Evolutionary conservation across 2,797 vertebrate genomes (phyloP), one percentile per base, ranked within the genome.

Genomic region (Chanos chanos): DNA sequence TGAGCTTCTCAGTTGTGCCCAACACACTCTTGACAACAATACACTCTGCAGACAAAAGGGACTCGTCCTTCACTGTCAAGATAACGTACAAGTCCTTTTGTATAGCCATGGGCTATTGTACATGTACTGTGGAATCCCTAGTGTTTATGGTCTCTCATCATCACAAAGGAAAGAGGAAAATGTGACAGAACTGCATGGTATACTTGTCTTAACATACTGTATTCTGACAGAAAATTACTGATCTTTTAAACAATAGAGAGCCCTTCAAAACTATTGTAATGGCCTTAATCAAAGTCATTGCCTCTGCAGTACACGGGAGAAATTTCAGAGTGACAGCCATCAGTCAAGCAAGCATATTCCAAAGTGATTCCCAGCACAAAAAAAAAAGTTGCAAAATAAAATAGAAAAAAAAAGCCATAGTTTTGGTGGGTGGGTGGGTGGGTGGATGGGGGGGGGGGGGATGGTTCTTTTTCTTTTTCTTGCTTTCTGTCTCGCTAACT

Each of bases 21-120:
- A 55, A 64, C 74, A 73, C 65, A 71, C 73, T 72, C 62, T 47
- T 47, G 43, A 71, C 61, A 66, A 68, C 66, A 72, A 68, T 65
- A 71, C 72, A 55, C 28, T 36, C 65, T 41, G n/a, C 52, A 86
- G 74, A 87, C 83, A 86, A 88, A 85, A 82, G 77, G 27, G 43
- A 71, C 70, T 71, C 80, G 71, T 78, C 75, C 70, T 71, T 51
- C 61, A 27, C 81, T 81, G 83, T 88, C 85, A 82, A 85, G 85
- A 88, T 85, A 85, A 86, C 65, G 67, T 76, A 75, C 55, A 65
- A 27, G 77, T 52, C 63, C 71, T 64, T 79, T 83, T 83, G 84
- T 84, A 82, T 78, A 76, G 76, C 78, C 79, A 77, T 59, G 50
- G 66, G 77, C 85, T 81, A 81, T 86, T 86, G 85, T 86, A 76